These are phyloP conservation scores for Sepiola atlantica DNA, from an alignment of 2,888 invertebrate species.

Conservation along the genomic window DNA sequence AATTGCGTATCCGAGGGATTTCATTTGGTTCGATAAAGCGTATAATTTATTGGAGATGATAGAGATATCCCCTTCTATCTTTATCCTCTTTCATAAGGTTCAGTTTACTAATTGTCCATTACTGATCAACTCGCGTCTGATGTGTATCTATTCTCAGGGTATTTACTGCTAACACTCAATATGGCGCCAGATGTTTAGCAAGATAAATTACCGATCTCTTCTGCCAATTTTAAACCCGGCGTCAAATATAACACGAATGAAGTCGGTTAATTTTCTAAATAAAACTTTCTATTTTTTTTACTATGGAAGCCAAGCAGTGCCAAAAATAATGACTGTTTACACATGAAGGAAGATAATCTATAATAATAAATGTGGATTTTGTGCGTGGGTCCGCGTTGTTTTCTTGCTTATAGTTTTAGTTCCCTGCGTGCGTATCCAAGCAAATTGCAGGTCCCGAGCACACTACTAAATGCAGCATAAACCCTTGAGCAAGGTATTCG, in stretches of 20 bases:
- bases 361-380: no score
- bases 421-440: no score
- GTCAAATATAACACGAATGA: background rate
- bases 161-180: background rate
- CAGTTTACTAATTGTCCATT: slow-evolving; percentile 1
- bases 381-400: no score
- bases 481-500: no score
- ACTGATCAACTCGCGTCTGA: background rate
- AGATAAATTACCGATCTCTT: background rate
- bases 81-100: background rate
- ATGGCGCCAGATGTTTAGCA: background rate
- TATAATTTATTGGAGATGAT: background rate
- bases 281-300: background rate
- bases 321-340: background rate
- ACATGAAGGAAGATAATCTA: background rate
- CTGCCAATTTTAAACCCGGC: slow-evolving; percentile 3
- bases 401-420: no score
- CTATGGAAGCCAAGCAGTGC: background rate
- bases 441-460: no score
- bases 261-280: background rate
- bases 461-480: no score
- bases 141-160: background rate
- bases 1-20: background rate
- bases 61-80: background rate
- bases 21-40: background rate